Evolutionary conservation across 2,888 invertebrate species (phyloP).

Genomic region (Sylvicola fuscatus): DNA sequence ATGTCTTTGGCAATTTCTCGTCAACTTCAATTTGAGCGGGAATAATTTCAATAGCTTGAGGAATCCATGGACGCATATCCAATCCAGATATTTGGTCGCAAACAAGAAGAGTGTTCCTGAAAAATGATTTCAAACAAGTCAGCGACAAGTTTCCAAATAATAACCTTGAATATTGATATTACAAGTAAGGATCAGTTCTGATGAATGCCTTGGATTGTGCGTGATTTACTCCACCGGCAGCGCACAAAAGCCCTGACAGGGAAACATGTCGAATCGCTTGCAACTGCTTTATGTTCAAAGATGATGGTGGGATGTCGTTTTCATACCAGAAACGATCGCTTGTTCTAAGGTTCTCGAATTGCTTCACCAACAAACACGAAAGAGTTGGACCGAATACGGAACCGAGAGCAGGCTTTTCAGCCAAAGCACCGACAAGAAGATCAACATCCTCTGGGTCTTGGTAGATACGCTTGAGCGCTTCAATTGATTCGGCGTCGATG

Average conservation of each 20-base stretch:
- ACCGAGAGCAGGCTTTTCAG: conserved; percentile 60
- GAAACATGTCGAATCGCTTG: conserved; percentile 62
- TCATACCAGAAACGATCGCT: conserved; percentile 94
- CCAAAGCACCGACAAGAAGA: conserved; percentile 59
- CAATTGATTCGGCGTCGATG: conserved; percentile 34
- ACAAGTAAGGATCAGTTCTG: conserved; percentile 67
- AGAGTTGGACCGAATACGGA: conserved; percentile 75
- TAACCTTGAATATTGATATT: no score
- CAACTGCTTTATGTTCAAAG: conserved; percentile 54
- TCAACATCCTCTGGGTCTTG: conserved; percentile 60
- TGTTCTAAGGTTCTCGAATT: conserved; percentile 61
- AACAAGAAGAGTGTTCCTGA: conserved; percentile 46
- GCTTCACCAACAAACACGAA: conserved; percentile 64
- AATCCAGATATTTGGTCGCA: conserved; percentile 51
- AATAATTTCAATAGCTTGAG: conserved; percentile 7
- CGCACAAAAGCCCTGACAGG: conserved; percentile 59
- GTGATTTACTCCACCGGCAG: conserved; percentile 40
- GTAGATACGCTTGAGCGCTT: conserved; percentile 33
- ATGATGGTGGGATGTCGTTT: conserved; percentile 78
- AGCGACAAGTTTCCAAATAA: no score
- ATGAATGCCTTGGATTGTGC: conserved; percentile 78
- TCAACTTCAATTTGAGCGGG: conserved; percentile 16
- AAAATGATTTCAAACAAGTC: conserved; percentile 6
- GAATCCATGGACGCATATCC: conserved; percentile 46
- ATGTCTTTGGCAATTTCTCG: conserved; percentile 6